These are phyloP conservation scores for Coleophora flavipennella DNA, from an alignment of 2,888 invertebrate species.

Conservation along the genomic window DNA sequence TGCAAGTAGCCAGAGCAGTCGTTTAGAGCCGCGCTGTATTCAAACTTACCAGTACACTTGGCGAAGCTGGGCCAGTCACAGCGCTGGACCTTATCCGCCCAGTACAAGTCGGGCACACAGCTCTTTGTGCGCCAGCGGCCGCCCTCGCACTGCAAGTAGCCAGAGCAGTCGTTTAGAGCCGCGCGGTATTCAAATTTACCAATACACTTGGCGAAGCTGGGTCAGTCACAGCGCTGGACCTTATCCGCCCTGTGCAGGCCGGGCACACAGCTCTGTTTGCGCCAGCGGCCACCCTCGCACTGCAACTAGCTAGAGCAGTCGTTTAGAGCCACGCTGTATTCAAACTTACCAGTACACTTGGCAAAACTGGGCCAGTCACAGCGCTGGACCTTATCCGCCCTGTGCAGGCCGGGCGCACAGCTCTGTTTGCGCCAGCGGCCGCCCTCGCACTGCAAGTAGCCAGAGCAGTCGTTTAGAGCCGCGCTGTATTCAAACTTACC, in stretches of 20 bases:
- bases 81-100: constrained; percentile 76
- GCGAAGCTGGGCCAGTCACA: constrained; percentile 76
- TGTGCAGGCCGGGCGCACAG: constrained; percentile 86
- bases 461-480: constrained; percentile 79
- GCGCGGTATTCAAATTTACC: constrained; percentile 68
- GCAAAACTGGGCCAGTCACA: constrained; percentile 88
- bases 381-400: constrained; percentile 76
- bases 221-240: constrained; percentile 85
- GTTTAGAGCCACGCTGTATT: constrained; percentile 73
- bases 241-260: constrained; percentile 85
- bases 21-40: constrained; percentile 73
- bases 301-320: constrained; percentile 85
- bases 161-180: constrained; percentile 79
- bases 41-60: constrained; percentile 75
- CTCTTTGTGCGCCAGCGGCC: constrained; percentile 80
- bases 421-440: constrained; percentile 80
- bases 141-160: constrained; percentile 83
- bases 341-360: too few relatives aligned
- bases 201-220: constrained; percentile 79
- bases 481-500: constrained; percentile 72
- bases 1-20: constrained; percentile 85
- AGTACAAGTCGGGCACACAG: constrained; percentile 86
- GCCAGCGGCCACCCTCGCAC: constrained; percentile 81
- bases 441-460: constrained; percentile 83
- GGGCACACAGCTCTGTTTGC: constrained; percentile 82